Percentiles rank a stretch among this genome's conserved stretches.
These are phyloP conservation scores for Cottus gobio DNA, from an alignment of 2,113 vertebrate species.

Conservation along the genomic window DNA sequence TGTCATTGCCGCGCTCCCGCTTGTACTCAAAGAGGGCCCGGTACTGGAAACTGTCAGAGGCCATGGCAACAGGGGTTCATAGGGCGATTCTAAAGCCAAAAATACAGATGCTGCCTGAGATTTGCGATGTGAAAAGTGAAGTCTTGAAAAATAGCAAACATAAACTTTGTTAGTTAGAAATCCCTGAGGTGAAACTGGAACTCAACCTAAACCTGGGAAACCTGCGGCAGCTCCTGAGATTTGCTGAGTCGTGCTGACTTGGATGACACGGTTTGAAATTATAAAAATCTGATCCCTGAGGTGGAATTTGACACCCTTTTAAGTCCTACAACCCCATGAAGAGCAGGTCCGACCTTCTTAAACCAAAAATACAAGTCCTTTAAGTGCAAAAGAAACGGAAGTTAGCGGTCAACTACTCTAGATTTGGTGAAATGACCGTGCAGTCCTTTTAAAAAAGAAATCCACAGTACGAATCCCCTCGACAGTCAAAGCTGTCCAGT, in stretches of 20 bases:
- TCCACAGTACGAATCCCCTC: constrained; percentile 12
- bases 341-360: neutral
- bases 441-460: neutral
- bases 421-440: neutral
- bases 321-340: neutral
- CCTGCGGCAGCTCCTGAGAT: constrained; percentile 36
- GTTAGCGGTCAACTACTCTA: neutral
- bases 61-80: constrained; percentile 74
- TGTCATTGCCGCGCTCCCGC: constrained; percentile 84
- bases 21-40: constrained; percentile 86
- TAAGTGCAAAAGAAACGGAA: neutral
- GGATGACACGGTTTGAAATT: constrained; percentile 3
- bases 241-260: constrained; percentile 25
- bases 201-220: constrained; percentile 11
- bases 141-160: neutral
- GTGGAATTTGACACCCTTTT: constrained; percentile 18
- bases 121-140: neutral
- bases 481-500: constrained; percentile 17
- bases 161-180: constrained; percentile 17
- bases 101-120: constrained; percentile 30
- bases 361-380: constrained; percentile 6
- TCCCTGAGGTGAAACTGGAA: constrained; percentile 47
- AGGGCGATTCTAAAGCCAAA: constrained; percentile 7
- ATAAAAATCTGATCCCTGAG: constrained; percentile 56
- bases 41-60: constrained; percentile 85